These are phyloP conservation scores for Drosophila malerkotliana DNA, from an alignment of 1,140 invertebrate species.

Conservation along the genomic window DNA sequence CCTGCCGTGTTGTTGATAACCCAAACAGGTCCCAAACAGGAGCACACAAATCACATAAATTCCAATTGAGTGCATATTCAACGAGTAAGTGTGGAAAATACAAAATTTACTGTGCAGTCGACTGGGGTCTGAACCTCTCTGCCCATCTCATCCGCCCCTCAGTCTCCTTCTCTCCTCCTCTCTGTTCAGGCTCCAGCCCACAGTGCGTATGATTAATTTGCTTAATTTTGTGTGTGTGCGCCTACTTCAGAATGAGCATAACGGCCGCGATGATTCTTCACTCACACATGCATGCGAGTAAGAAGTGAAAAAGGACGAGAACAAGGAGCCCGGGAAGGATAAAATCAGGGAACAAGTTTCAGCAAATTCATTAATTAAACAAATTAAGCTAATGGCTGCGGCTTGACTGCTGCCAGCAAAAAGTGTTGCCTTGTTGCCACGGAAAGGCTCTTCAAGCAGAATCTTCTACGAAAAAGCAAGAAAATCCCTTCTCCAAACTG, in stretches of 20 bases:
- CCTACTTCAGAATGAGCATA: conserved; percentile 4
- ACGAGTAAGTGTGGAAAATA: conserved; percentile 66
- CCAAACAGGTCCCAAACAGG: conserved; percentile 78
- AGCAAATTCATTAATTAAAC: conserved; percentile 60
- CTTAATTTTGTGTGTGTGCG: conserved; percentile 42
- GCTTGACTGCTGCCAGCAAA: conserved; percentile 39
- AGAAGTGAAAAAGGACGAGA: neutral
- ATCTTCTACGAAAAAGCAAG: conserved; percentile 23
- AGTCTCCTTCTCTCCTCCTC: neutral
- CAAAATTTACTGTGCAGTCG: conserved; percentile 77
- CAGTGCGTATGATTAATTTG: conserved; percentile 78
- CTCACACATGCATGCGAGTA: conserved; percentile 1
- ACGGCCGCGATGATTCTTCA: neutral
- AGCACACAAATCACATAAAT: conserved; percentile 83
- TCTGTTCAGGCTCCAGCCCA: conserved; percentile 9
- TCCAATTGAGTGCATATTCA: conserved; percentile 83
- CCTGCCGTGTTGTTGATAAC: conserved; percentile 79
- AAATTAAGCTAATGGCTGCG: conserved; percentile 58
- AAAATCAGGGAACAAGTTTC: conserved; percentile 50
- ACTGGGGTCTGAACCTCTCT: conserved; percentile 18
- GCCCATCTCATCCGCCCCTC: neutral
- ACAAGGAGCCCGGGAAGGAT: conserved; percentile 7
- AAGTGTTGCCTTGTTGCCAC: conserved; percentile 35
- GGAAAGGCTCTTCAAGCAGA: conserved; percentile 12
- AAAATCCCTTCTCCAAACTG: conserved; percentile 22